Conservation (phyloP, 2,797 vertebrate species). For the Kryptopterus vitreolus region DNA sequence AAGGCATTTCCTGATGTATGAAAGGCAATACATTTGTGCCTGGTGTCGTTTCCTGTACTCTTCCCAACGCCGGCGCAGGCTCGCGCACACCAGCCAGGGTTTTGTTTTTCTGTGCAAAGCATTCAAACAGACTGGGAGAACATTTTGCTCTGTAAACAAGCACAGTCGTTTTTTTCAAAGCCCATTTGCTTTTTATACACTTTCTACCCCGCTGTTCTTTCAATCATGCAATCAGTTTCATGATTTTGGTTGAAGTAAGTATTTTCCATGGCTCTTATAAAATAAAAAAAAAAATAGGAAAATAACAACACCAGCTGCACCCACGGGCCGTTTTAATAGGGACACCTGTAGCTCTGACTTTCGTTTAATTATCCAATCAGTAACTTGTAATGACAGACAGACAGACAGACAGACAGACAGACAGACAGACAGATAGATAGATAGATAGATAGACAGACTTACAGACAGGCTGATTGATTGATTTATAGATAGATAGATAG, state of each 20-base stretch:
- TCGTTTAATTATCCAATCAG: not conserved
- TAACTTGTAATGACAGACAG: not conserved
- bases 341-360: not conserved
- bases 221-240: not conserved
- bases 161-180: not conserved
- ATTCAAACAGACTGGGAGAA: constrained; percentile 16
- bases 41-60: not conserved
- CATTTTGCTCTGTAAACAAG: constrained; percentile 28
- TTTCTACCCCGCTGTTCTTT: constrained; percentile 1
- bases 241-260: not conserved
- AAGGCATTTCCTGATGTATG: not conserved
- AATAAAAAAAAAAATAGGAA: not conserved
- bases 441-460: not conserved
- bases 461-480: not conserved
- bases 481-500: not conserved
- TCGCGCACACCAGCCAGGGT: not conserved
- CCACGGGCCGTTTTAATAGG: not conserved
- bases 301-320: not conserved
- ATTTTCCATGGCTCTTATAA: not conserved
- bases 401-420: not conserved
- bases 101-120: constrained; percentile 8
- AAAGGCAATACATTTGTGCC: not conserved
- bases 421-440: not conserved
- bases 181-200: constrained; percentile 3
- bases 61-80: not conserved